Percentiles rank a stretch among this genome's conserved stretches.
Evolutionary conservation across 2,113 vertebrate genomes (phyloP).

Genomic region (Larimichthys polyactis): DNA sequence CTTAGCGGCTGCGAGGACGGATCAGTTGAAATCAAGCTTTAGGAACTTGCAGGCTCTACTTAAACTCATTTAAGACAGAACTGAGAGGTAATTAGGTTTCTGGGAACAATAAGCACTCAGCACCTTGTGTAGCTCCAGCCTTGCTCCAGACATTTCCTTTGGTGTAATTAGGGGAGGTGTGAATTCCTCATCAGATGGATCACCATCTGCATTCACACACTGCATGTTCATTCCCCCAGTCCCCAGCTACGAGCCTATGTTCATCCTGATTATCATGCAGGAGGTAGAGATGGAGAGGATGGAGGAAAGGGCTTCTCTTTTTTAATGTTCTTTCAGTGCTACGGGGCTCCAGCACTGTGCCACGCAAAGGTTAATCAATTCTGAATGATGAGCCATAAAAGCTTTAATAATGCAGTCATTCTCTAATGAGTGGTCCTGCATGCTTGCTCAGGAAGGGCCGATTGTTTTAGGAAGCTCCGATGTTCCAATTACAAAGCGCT

Average conservation of each 20-base stretch:
- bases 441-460: conserved; percentile 62
- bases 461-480: conserved; percentile 75
- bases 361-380: conserved; percentile 79
- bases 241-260: conserved; percentile 31
- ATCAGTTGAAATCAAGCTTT: conserved; percentile 59
- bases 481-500: conserved; percentile 81
- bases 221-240: conserved; percentile 35
- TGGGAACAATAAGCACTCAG: conserved; percentile 78
- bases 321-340: conserved; percentile 43
- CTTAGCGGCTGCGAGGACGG: conserved; percentile 30
- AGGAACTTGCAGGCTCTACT: conserved; percentile 71
- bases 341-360: conserved; percentile 35
- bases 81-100: conserved; percentile 81
- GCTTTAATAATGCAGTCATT: conserved; percentile 75
- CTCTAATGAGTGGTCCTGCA: conserved; percentile 76
- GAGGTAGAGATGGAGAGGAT: conserved; percentile 20
- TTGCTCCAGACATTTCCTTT: conserved; percentile 69
- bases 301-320: conserved; percentile 20
- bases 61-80: conserved; percentile 76
- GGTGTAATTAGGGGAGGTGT: conserved; percentile 76
- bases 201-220: conserved; percentile 75
- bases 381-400: conserved; percentile 74
- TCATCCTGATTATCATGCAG: conserved; percentile 68
- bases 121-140: conserved; percentile 60
- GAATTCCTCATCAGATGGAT: conserved; percentile 82